Base-by-base conservation (phyloP, 1,140 invertebrate species). In the Uloborus diversus region DNA sequence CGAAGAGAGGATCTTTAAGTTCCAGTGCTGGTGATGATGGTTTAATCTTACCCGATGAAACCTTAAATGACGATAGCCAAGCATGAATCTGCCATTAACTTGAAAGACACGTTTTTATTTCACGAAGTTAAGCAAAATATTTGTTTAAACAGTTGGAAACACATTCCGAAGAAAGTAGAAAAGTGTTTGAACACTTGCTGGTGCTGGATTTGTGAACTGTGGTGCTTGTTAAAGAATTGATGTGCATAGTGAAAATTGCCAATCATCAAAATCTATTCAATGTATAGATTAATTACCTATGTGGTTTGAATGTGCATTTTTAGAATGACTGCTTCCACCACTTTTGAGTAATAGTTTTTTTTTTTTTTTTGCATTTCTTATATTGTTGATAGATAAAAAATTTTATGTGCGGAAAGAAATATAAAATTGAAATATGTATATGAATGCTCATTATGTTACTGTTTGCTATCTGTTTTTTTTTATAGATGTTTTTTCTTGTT, bases 1-100 rank as follows among this genome's bases (percentile, higher is more conserved):
- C 59, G 2, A 83, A 82, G 62, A 32, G 83, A 69, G 82, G 83
- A 14, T 83, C 83, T 7, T 65, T 83, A 37, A 82, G 82, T 71
- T 69, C 65, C 27, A 82, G 81, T n/a, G 81, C 79, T 42, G 82
- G 82, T 35, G 83, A 83, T 78, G 83, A 83, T 49, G 81, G 73
- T 32, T 80, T 82, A 9, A 81, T 82, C 47, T 73, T 79, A 11
- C 62, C 75, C 4, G 80, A 83, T 47, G 83, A 83, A 73, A 80
- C 81, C 4, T 56, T 82, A 7, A 82, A 83, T 49, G 83, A 83
- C 49, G 80, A 81, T 20, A 82, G 82, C 70, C 81, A 82, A 56
- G 79, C 81, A 27, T 83, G 57, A 80, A 25, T 23, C 4, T 73
- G 35, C 69, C 51, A 73, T 30, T 32, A 30, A 32, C 11, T 30